phyloP scores from a whole-genome alignment of 2,113 vertebrate species.

The Caranx ignobilis region DNA sequence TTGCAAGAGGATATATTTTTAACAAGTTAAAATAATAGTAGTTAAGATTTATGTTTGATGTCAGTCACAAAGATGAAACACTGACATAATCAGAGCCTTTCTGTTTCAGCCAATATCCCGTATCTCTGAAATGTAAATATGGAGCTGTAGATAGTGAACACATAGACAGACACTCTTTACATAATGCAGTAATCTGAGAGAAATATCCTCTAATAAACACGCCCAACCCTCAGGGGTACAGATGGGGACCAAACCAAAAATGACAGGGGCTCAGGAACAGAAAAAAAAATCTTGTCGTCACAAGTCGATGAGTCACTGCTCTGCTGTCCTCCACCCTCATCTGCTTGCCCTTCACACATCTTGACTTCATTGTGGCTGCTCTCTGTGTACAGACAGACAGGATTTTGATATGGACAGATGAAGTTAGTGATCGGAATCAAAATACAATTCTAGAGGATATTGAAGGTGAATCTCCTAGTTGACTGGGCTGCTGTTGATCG shows the following conservation, averaged over 20 bases:
- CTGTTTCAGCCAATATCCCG: not conserved
- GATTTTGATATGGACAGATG: constrained; percentile 1
- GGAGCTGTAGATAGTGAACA: constrained; percentile 11
- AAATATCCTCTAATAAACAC: constrained; percentile 31
- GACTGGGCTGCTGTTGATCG: not conserved
- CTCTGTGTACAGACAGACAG: constrained; percentile 67
- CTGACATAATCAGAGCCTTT: not conserved
- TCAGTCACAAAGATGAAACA: not conserved
- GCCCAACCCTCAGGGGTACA: constrained; percentile 30
- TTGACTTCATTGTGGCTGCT: constrained; percentile 77
- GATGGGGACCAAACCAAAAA: constrained; percentile 54
- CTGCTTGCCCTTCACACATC: constrained; percentile 42
- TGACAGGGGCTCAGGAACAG: constrained; percentile 24
- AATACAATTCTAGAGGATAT: constrained; percentile 2
- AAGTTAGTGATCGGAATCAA: constrained; percentile 30
- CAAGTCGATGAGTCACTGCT: constrained; percentile 72
- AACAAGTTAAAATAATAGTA: not conserved
- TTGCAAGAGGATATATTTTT: constrained; percentile 19
- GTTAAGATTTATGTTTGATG: not conserved
- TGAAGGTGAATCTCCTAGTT: constrained; percentile 3
- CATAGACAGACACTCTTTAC: constrained; percentile 41
- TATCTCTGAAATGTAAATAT: constrained; percentile 17
- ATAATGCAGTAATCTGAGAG: constrained; percentile 31
- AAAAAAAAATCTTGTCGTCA: constrained; percentile 44
- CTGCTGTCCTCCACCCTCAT: constrained; percentile 38